A percentile compares a stretch with the other conserved stretches of the same genome.
Conservation (phyloP, 2,113 vertebrate genomes). For the Embiotoca jacksoni region DNA sequence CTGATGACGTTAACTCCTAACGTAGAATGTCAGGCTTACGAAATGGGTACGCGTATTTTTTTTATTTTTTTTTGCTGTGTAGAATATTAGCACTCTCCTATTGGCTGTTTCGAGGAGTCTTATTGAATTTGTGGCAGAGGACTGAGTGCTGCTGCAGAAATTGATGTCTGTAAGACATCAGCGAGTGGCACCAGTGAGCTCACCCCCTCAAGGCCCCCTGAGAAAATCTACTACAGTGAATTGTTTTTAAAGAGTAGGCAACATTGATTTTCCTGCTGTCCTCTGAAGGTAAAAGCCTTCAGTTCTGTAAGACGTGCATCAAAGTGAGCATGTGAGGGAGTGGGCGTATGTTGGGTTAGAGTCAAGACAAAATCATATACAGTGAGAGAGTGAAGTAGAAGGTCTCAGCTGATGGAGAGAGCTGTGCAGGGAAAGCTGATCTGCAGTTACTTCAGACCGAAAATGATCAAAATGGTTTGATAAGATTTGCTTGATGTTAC, state of each 20-base stretch:
- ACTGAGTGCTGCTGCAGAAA: conserved; percentile 18
- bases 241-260: conserved; percentile 65
- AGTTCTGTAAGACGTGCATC: conserved; percentile 44
- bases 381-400: not conserved
- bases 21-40: too few relatives aligned
- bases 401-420: conserved; percentile 2
- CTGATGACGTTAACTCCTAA: conserved; percentile 12
- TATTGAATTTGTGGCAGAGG: conserved; percentile 19
- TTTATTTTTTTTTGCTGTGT: not conserved
- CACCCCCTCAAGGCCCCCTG: not conserved
- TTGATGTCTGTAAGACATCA: conserved; percentile 32
- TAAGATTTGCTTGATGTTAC: too few relatives aligned
- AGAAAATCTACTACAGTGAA: conserved; percentile 50
- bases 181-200: conserved; percentile 39
- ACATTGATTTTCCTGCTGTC: conserved; percentile 65
- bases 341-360: conserved; percentile 16
- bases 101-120: not conserved
- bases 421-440: not conserved
- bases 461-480: too few relatives aligned
- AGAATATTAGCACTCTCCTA: conserved; percentile 14
- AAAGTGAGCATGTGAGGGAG: conserved; percentile 17
- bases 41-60: not conserved
- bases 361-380: conserved; percentile 25
- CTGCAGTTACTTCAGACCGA: not conserved
- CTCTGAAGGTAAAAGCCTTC: conserved; percentile 59